Evolutionary conservation across 2,888 invertebrate species (phyloP).

Genomic region (Agrilus mali): DNA sequence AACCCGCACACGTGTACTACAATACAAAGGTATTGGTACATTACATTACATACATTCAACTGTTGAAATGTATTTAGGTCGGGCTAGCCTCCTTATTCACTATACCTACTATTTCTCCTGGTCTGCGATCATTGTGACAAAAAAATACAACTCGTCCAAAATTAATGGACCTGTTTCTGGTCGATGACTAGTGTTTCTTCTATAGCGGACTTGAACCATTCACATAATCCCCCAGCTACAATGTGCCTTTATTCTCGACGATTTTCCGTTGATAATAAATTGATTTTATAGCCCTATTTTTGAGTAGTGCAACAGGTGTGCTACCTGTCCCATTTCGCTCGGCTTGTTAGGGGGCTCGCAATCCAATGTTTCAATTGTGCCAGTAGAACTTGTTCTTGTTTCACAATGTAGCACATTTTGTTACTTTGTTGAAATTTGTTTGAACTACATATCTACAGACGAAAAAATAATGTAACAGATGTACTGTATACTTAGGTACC

Average conservation of each 20-base stretch:
- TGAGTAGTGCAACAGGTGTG: conserved; percentile 25
- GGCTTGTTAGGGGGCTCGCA: too few relatives aligned
- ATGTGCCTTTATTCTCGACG: conserved; percentile 20
- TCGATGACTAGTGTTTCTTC: conserved; percentile 24
- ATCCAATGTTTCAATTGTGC: too few relatives aligned
- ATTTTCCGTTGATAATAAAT: conserved; percentile 29
- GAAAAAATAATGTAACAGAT: too few relatives aligned
- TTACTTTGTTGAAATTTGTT: too few relatives aligned
- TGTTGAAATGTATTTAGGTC: conserved; percentile 7
- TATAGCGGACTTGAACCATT: conserved; percentile 20
- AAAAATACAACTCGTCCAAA: conserved; percentile 13
- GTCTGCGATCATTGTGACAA: conserved; percentile 10
- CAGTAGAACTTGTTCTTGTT: too few relatives aligned
- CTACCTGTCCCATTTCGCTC: conserved; percentile 26
- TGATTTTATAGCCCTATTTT: conserved; percentile 23
- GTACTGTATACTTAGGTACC: too few relatives aligned
- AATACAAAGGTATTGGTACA: conserved; percentile 1
- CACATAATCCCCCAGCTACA: conserved; percentile 16
- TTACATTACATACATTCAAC: conserved; percentile 5
- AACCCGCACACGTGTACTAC: conserved; percentile 11
- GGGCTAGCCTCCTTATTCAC: conserved; percentile 8
- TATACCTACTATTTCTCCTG: conserved; percentile 13
- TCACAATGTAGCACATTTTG: too few relatives aligned
- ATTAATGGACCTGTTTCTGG: conserved; percentile 19
- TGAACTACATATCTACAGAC: too few relatives aligned